A percentile compares a stretch with the other conserved stretches of the same genome.
phyloP scores from a whole-genome alignment of 2,888 invertebrate genomes.

The Temnothorax rugatulus region DNA sequence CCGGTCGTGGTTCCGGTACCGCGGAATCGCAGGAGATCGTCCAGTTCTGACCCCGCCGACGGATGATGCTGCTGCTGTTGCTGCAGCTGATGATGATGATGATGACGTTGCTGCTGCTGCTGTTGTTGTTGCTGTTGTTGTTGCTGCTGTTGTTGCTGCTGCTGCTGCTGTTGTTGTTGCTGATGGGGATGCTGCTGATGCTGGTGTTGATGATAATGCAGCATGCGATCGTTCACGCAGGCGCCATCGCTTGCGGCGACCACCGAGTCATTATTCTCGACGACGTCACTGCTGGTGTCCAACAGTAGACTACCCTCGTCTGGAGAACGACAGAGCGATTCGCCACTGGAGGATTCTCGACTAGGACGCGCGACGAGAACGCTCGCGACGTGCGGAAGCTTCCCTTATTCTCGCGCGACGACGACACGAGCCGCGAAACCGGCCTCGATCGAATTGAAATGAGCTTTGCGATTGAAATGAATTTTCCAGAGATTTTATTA shows the following conservation, averaged over 20 bases:
- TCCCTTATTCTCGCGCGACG: neutral
- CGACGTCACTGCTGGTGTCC: constrained; percentile 76
- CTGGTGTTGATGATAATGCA: constrained; percentile 53
- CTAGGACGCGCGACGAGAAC: neutral
- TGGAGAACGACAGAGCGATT: constrained; percentile 58
- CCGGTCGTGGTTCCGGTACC: constrained; percentile 57
- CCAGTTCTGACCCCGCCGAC: constrained; percentile 66
- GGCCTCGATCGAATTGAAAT: neutral
- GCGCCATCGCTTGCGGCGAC: constrained; percentile 68
- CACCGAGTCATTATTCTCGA: constrained; percentile 70
- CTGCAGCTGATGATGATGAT: constrained; percentile 47
- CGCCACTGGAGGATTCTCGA: neutral
- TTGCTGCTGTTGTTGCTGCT: constrained; percentile 56
- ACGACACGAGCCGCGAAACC: neutral
- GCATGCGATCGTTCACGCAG: constrained; percentile 65
- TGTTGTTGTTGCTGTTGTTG: constrained; percentile 60
- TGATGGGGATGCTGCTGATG: constrained; percentile 39
- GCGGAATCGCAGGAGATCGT: constrained; percentile 73
- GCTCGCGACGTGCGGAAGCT: constrained; percentile 59
- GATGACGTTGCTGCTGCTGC: constrained; percentile 50
- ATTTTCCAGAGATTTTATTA: neutral
- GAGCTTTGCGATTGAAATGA: neutral
- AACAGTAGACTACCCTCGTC: constrained; percentile 77
- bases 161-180: constrained; percentile 60
- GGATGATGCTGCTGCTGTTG: constrained; percentile 54